Base-by-base conservation (phyloP, 2,113 vertebrate genomes). In the Rattus rattus region DNA sequence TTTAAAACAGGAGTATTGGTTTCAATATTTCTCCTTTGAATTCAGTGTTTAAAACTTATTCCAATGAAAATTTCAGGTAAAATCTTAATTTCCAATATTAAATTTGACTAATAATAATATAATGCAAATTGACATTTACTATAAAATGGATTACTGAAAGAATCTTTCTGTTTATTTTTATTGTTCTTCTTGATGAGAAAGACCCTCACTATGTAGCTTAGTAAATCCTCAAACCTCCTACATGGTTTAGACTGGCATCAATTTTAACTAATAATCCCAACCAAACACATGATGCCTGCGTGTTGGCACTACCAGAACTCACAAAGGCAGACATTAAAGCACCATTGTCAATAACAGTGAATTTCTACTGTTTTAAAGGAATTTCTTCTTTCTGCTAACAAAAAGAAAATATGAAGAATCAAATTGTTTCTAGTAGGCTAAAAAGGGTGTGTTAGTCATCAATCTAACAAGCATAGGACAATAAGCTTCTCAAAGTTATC, bases 61-160 rank as follows among this genome's bases (percentile, higher is more conserved):
- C 17, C 6, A 89, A n/a, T 22, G 36, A 56, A 36, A 56, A 75
- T 85, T 92, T 93, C 49, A 77, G 92, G 56, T 30, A 88, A 94
- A 85, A 88, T 84, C 7, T 47, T 96, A 24, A 96, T 88, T 95
- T 63, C 5, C 7, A 91, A 90, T 93, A 73, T 54, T 49, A 89
- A 73, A n/a, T 69, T 84, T 63, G 43, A 72, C 13, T 63, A 69
- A 49, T 59, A 94, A 84, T 87, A 94, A 92, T 70, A 30, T 28
- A 54, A 92, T 91, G 11, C 10, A 80, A 39, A 67, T 85, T 94
- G 85, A 90, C 43, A n/a, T 84, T 16, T 87, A 24, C 73, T 47
- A 61, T 87, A 81, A 94, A 93, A 86, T 16, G 5, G 7, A 77
- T 94, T 80, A 70, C 24, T 30, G 6, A 89, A 93, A 83, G 30